Evolutionary conservation across 2,888 invertebrate species (phyloP).

Genomic region (Athrips mouffetella): DNA sequence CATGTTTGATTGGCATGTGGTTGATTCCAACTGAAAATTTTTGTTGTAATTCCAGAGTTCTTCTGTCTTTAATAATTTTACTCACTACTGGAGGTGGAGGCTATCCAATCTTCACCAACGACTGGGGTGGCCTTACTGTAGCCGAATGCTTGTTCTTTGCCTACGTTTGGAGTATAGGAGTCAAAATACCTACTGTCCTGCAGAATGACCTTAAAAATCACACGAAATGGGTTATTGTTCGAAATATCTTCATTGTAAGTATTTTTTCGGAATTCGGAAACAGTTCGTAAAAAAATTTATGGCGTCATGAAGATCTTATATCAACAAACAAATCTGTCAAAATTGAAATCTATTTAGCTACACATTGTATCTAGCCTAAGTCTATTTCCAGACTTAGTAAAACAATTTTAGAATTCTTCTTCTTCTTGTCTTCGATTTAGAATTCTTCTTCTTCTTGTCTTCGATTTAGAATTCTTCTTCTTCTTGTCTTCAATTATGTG

Average conservation of each 20-base stretch:
- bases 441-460: too few relatives aligned
- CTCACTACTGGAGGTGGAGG: slow-evolving; percentile 25
- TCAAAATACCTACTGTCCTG: slow-evolving; percentile 19
- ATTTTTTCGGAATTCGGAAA: neutral
- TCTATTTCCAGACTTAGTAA: too few relatives aligned
- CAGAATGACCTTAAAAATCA: slow-evolving; percentile 8
- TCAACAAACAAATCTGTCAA: too few relatives aligned
- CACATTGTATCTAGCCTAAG: too few relatives aligned
- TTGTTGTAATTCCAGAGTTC: slow-evolving; percentile 13
- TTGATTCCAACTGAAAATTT: slow-evolving; percentile 2
- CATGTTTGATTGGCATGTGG: too few relatives aligned
- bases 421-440: too few relatives aligned
- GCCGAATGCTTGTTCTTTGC: slow-evolving; percentile 22
- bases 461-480: too few relatives aligned
- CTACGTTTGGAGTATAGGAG: slow-evolving; percentile 24
- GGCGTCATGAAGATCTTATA: too few relatives aligned
- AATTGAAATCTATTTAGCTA: too few relatives aligned
- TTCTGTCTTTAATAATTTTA: slow-evolving; percentile 21
- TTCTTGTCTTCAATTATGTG: too few relatives aligned
- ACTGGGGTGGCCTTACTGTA: slow-evolving; percentile 17
- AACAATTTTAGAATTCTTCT: too few relatives aligned
- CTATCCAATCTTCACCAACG: slow-evolving; percentile 19
- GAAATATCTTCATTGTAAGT: slow-evolving; percentile 22
- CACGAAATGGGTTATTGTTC: slow-evolving; percentile 15
- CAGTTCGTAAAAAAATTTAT: too few relatives aligned